phyloP scores from a whole-genome alignment of 2,888 invertebrate genomes.

The Drosophila atripex region DNA sequence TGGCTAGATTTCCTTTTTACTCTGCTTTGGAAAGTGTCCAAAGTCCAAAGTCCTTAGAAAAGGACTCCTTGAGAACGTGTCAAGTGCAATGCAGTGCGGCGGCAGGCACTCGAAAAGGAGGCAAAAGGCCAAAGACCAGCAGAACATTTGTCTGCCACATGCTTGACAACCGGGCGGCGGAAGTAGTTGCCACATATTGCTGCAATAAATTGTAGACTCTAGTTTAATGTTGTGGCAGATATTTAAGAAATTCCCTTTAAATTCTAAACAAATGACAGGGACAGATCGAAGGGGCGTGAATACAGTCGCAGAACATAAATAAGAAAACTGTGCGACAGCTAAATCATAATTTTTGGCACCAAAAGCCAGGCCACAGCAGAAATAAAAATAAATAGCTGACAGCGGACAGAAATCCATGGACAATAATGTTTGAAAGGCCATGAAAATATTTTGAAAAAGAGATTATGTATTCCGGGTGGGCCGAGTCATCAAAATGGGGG shows the following conservation, averaged over 20 bases:
- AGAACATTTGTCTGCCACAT: slow-evolving; percentile 48
- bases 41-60: slow-evolving; percentile 44
- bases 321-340: slow-evolving; percentile 42
- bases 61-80: slow-evolving; percentile 59
- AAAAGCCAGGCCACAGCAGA: slow-evolving; percentile 10
- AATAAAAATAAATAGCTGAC: slow-evolving; percentile 40
- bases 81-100: slow-evolving; percentile 72
- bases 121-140: slow-evolving; percentile 23
- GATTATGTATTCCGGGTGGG: slow-evolving; percentile 67
- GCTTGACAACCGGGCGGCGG: slow-evolving; percentile 43
- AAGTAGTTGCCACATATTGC: slow-evolving; percentile 44
- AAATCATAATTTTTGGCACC: slow-evolving; percentile 58
- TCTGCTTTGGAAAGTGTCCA: slow-evolving; percentile 41
- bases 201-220: slow-evolving; percentile 32
- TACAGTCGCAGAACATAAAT: slow-evolving; percentile 69
- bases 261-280: slow-evolving; percentile 48
- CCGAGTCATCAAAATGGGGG: slow-evolving; percentile 36
- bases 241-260: slow-evolving; percentile 26
- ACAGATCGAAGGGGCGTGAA: slow-evolving; percentile 50
- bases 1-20: slow-evolving; percentile 16
- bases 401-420: slow-evolving; percentile 28
- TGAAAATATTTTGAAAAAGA: slow-evolving; percentile 45
- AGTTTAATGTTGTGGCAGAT: slow-evolving; percentile 53
- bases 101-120: slow-evolving; percentile 38
- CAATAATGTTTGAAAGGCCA: slow-evolving; percentile 53